Base-by-base conservation (phyloP, 2,113 vertebrate species). In the Sphyrna mokarran region DNA sequence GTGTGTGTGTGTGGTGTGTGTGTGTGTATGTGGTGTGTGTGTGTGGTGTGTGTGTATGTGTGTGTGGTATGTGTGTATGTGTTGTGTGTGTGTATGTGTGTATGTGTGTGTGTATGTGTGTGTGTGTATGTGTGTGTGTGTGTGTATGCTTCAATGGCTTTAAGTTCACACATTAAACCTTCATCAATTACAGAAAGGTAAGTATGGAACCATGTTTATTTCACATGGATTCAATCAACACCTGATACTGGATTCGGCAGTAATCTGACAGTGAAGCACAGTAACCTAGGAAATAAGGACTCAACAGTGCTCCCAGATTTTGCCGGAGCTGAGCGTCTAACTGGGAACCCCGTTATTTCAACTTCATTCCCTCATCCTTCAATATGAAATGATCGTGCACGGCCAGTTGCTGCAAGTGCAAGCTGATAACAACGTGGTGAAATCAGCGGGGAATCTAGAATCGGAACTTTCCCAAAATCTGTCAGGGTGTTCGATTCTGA, bases 191-290 rank as follows among this genome's bases (percentile, higher is more conserved):
- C 97, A 97, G 96, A 96, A 96, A 96, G 97, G 97, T 96, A 97
- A 97, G 97, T 97, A 97, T 91, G 96, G 96, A 96, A 58, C 78
- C 0, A 0, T 23, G 96, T 97, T 98, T 97, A 97, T 97, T 97
- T 97, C 97, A 96, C 96, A 95, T 96, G 95, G 96, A 95, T 96
- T 97, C 97, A 96, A 96, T 96, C 97, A 14, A 66, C 95, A 48
- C 93, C 95, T 96, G 96, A 98, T 98, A 97, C 3, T 94, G 96
- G 96, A 68, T 85, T 94, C 96, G 96, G 96, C 6, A 95, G 90
- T 96, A 89, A 97, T 96, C 69, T 97, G 97, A 98, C 97, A 97
- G 97, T 96, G 94, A 96, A 96, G 97, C 6, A 96, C 96, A 96
- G 97, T 97, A 97, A 98, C 97, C 97, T 96, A 97, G 97, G 97